Evolutionary conservation across 2,888 invertebrate species (phyloP).

Genomic region (Oscheius sp.): DNA sequence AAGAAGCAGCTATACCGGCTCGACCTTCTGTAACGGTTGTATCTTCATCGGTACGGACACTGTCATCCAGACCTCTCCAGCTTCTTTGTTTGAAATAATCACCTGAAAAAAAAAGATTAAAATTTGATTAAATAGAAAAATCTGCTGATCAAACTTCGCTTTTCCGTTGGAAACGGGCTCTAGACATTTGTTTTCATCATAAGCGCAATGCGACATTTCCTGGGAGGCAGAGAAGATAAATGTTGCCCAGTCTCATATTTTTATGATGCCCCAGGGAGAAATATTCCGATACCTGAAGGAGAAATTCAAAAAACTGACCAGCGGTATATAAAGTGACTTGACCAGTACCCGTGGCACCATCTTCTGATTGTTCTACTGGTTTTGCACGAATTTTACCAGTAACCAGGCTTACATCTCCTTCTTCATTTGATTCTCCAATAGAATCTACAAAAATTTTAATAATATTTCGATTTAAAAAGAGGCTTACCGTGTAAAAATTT

Average conservation of each 20-base stretch:
- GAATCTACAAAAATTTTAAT: conserved; percentile 40
- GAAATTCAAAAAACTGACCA: conserved; percentile 36
- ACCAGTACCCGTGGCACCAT: conserved; percentile 36
- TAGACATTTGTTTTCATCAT: too few relatives aligned
- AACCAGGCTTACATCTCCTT: conserved; percentile 66
- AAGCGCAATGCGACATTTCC: too few relatives aligned
- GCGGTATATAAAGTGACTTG: conserved; percentile 55
- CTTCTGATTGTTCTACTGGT: conserved; percentile 36
- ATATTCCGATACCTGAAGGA: not conserved
- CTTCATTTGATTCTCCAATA: conserved; percentile 53
- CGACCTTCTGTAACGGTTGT: conserved; percentile 76
- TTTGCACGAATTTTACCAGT: conserved; percentile 64
- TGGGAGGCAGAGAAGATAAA: not conserved
- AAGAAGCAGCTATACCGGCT: conserved; percentile 65
- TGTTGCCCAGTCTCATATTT: not conserved
- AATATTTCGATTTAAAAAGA: not conserved
- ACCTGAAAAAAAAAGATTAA: conserved; percentile 73
- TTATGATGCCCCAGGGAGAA: not conserved
- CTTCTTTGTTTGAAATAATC: conserved; percentile 80
- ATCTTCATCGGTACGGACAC: conserved; percentile 79
- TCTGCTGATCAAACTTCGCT: too few relatives aligned
- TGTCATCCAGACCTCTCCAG: conserved; percentile 89
- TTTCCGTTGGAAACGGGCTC: too few relatives aligned
- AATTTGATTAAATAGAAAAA: not conserved
- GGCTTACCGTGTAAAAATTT: conserved; percentile 59